Percentiles rank a stretch among this genome's conserved stretches.
These are phyloP conservation scores for Melinaea marsaeus DNA, from an alignment of 2,888 invertebrate genomes.

Conservation along the genomic window DNA sequence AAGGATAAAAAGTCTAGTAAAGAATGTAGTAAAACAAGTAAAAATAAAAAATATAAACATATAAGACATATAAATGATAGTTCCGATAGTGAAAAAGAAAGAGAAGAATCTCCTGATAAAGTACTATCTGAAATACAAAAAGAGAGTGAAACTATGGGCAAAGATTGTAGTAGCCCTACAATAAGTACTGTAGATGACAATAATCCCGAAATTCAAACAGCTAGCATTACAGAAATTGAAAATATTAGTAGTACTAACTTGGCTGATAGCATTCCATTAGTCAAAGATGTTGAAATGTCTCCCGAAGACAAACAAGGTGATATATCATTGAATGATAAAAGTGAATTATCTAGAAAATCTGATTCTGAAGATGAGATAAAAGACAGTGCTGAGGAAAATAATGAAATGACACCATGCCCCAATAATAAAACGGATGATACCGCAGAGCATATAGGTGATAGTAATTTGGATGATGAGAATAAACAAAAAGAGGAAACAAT, in stretches of 20 bases:
- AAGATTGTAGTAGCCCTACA: constrained; percentile 16
- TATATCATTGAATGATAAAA: neutral
- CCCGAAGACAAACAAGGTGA: neutral
- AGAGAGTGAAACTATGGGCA: neutral
- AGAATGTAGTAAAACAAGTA: constrained; percentile 14
- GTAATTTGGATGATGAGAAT: neutral
- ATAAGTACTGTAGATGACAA: constrained; percentile 3
- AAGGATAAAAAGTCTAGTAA: constrained; percentile 3
- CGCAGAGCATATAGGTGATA: constrained; percentile 9
- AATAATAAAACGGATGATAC: constrained; percentile 21
- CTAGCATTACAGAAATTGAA: neutral
- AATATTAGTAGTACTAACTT: neutral
- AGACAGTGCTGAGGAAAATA: constrained; percentile 4
- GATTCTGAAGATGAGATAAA: neutral
- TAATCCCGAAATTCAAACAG: neutral
- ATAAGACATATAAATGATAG: constrained; percentile 37
- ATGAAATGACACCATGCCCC: constrained; percentile 7
- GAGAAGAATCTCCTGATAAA: neutral
- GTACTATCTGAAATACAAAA: neutral
- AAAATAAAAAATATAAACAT: constrained; percentile 36
- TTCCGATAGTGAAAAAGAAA: constrained; percentile 37
- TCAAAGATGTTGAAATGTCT: too few relatives aligned
- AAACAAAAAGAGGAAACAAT: neutral
- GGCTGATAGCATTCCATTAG: too few relatives aligned
- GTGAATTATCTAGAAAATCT: neutral